Evolutionary conservation across 92 coral and sea anemone genomes (phyloP).

Genomic region (Siderastrea siderea): DNA sequence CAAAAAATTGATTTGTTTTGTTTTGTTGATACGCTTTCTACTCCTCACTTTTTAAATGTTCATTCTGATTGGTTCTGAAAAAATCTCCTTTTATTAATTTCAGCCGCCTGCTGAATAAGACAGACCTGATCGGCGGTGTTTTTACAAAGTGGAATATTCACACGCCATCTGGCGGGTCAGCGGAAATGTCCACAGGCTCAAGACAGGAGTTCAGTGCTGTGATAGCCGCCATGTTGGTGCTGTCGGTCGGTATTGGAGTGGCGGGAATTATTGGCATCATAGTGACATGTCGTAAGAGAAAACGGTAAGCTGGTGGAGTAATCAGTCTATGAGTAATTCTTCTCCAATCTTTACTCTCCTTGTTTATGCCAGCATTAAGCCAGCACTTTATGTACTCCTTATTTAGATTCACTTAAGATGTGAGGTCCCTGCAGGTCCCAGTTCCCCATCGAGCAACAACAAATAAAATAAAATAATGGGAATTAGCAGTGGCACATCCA

Average conservation of each 20-base stretch:
- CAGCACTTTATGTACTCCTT: too few species aligned
- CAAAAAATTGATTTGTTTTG: neutral
- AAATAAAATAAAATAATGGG: too few species aligned
- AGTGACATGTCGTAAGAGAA: conserved; percentile 60
- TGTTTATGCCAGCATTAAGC: too few species aligned
- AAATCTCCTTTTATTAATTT: neutral
- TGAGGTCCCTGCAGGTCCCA: neutral
- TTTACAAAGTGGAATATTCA: conserved; percentile 65
- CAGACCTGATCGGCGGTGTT: conserved; percentile 10
- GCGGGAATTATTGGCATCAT: conserved; percentile 74
- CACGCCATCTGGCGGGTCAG: conserved; percentile 10
- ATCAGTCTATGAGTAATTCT: neutral
- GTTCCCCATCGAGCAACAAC: neutral
- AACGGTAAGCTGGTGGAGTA: conserved; percentile 53
- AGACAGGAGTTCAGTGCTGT: conserved; percentile 67
- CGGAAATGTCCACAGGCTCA: neutral
- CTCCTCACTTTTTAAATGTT: neutral
- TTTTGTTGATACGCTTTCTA: neutral
- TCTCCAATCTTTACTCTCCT: too few species aligned
- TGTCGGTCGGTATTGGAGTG: conserved; percentile 76
- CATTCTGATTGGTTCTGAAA: neutral
- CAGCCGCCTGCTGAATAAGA: conserved; percentile 48
- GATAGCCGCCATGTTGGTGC: conserved; percentile 73
- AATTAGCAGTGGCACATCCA: too few species aligned
- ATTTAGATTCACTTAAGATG: neutral